Conservation (phyloP, 2,797 vertebrate genomes). For the Erpetoichthys calabaricus region DNA sequence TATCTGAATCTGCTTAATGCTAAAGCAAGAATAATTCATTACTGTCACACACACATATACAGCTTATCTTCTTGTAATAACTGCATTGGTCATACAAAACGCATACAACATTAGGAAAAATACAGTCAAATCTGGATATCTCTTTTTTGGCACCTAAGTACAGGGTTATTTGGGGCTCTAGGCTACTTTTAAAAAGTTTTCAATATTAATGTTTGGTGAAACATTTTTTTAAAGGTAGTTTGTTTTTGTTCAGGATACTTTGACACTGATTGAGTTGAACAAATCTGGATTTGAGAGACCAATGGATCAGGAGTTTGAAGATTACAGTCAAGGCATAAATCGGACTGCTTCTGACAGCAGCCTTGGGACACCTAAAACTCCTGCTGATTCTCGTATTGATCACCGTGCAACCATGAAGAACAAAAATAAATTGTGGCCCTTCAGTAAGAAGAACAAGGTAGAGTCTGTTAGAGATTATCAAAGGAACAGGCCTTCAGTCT, state of each 20-base stretch:
- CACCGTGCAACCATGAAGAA: conserved; percentile 49
- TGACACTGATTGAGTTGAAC: conserved; percentile 67
- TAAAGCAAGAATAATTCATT: too few relatives aligned
- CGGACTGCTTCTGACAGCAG: conserved; percentile 71
- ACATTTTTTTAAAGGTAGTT: neutral
- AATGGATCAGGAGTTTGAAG: conserved; percentile 73
- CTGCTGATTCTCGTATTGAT: conserved; percentile 43
- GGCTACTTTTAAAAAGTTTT: too few relatives aligned
- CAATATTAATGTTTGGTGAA: neutral
- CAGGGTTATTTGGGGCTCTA: too few relatives aligned
- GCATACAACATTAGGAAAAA: too few relatives aligned
- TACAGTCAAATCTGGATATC: too few relatives aligned
- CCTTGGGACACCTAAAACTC: conserved; percentile 61
- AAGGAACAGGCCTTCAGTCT: too few relatives aligned
- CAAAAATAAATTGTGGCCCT: conserved; percentile 70
- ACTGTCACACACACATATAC: too few relatives aligned
- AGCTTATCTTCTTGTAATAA: too few relatives aligned
- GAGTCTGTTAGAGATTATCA: conserved; percentile 2
- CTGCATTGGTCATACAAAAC: too few relatives aligned
- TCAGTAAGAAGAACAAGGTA: conserved; percentile 79
- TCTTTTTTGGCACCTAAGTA: too few relatives aligned
- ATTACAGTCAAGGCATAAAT: conserved; percentile 80
- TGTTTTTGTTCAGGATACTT: conserved; percentile 51
- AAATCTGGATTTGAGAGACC: conserved; percentile 80
- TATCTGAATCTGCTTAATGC: too few relatives aligned